Conservation (phyloP, 2,888 invertebrate genomes). For the Harpalus rubripes region DNA sequence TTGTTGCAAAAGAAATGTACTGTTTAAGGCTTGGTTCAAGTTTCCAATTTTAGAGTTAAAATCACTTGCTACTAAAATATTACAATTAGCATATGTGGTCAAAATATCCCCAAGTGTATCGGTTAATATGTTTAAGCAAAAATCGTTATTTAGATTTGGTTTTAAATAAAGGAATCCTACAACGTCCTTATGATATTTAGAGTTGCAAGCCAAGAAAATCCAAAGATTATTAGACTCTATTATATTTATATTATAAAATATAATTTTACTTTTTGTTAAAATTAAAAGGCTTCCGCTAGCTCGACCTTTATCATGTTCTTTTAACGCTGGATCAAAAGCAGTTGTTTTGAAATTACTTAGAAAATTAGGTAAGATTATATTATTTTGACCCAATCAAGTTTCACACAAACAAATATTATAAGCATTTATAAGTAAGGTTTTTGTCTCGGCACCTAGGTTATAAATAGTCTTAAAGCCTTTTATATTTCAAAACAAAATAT, state of each 20-base stretch:
- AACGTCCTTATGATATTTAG: background rate
- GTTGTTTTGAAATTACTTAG: background rate
- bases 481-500: too few species aligned
- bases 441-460: background rate
- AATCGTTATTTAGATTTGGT: slow-evolving; percentile 2
- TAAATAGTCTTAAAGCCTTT: background rate
- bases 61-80: background rate
- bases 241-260: slow-evolving; percentile 1
- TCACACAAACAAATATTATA: slow-evolving; percentile 5
- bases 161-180: slow-evolving; percentile 12
- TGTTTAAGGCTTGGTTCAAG: background rate
- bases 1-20: background rate
- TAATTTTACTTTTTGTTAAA: slow-evolving; percentile 6
- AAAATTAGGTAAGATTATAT: slow-evolving; percentile 1
- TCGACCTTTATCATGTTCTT: slow-evolving; percentile 8
- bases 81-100: background rate
- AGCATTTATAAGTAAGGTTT: background rate
- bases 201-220: too few species aligned
- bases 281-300: slow-evolving; percentile 4
- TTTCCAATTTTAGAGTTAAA: too few species aligned
- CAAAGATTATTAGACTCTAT: slow-evolving; percentile 9
- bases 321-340: background rate
- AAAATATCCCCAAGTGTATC: slow-evolving; percentile 12
- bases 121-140: slow-evolving; percentile 1
- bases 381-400: too few species aligned